These are phyloP conservation scores for Halcyon badia DNA, from an alignment of 2,797 vertebrate species.

Conservation along the genomic window DNA sequence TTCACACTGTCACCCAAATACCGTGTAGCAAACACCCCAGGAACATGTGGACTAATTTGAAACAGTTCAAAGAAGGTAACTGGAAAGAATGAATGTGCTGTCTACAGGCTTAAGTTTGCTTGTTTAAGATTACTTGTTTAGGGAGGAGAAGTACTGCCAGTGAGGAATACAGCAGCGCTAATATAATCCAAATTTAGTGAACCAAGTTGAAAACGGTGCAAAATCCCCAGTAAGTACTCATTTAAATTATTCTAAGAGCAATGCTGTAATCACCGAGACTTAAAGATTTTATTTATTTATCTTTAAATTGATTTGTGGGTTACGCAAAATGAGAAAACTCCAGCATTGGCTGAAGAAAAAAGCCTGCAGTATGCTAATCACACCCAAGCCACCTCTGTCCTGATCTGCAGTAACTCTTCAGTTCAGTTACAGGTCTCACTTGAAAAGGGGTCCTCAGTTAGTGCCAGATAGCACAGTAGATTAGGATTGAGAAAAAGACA, in stretches of 20 bases:
- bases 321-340: neutral
- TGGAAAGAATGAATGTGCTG: neutral
- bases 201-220: neutral
- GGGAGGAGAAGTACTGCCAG: neutral
- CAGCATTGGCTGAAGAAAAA: neutral
- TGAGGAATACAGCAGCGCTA: neutral
- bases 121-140: neutral
- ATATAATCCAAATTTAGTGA: neutral
- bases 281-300: neutral
- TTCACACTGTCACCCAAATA: neutral
- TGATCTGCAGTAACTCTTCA: neutral
- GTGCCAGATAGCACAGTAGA: neutral
- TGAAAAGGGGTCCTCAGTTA: neutral
- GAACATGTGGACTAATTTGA: neutral
- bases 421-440: neutral
- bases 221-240: neutral
- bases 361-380: neutral
- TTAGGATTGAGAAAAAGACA: neutral
- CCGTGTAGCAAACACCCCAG: neutral
- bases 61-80: slow-evolving; percentile 1
- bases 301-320: neutral
- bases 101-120: neutral
- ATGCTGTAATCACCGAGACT: neutral
- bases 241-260: neutral
- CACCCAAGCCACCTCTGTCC: neutral